Base-by-base conservation (phyloP, 2,113 vertebrate species). In the Nannobrachium achirus region DNA sequence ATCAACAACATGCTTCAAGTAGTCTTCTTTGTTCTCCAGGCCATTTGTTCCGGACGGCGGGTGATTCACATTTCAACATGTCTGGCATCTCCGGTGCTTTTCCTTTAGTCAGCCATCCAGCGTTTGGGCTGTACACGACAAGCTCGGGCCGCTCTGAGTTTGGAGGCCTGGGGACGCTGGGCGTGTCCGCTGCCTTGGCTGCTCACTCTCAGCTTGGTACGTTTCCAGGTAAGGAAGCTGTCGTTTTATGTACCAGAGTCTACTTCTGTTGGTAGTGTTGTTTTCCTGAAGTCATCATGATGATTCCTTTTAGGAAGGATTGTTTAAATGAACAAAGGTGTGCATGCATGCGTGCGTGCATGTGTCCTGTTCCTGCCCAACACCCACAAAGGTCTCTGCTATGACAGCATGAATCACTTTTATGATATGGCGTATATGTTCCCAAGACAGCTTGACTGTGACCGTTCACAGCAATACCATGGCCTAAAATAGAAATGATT, bases 131-230 rank as follows among this genome's bases (percentile, higher is more conserved):
- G 59, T 91, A 92, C 77, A 84, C 93, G 74, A 91, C 91, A 79
- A 88, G 86, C 87, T 91, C 93, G 86, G 91, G 92, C 69, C 90
- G 88, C 82, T 93, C 92, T 58, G 93, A 94, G 80, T 95, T 95
- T 71, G 94, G 94, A 89, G 93, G 94, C 76, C 90, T 96, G 70
- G 94, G 94, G 73, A 92, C 92, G 81, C 91, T 96, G 84, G 93
- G 93, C 82, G 87, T 95, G 88, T 92, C 94, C 69, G 89, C 92
- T 69, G 87, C 92, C 76, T 88, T 95, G 86, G 89, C 89, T 49
- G 89, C 93, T 83, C 92, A 91, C 75, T 88, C 94, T 72, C 95
- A 95, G 69, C 91, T 95, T 85, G 91, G 92, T 72, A 69, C 90
- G 81, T 92, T 94, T 89, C 91, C 94, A 93, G 94, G 95, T 95